phyloP scores from a whole-genome alignment of 2,113 vertebrate species.

The Anguilla japonica region DNA sequence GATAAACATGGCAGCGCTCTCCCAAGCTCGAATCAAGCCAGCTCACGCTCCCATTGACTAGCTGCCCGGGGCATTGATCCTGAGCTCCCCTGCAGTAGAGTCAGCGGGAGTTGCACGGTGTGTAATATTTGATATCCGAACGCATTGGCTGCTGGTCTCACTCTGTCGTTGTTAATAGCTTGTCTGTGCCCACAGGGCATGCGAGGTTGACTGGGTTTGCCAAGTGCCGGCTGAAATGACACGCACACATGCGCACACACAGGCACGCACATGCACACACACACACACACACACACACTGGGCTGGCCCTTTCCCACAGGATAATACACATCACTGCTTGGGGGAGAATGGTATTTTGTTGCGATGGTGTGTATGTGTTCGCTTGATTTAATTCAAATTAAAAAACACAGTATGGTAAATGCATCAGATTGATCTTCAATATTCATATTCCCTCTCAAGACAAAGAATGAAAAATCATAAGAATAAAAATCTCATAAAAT shows the following conservation, averaged over 20 bases:
- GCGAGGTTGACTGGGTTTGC: not conserved
- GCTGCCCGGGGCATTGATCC: not conserved
- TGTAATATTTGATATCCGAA: conserved; percentile 11
- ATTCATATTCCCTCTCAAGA: not conserved
- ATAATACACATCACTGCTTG: not conserved
- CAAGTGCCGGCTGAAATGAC: not conserved
- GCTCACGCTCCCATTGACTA: not conserved
- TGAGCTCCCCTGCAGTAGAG: not conserved
- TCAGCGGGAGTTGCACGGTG: not conserved
- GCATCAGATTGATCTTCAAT: not conserved
- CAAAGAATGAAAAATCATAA: not conserved
- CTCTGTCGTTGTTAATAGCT: conserved; percentile 7
- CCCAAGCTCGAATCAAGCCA: not conserved
- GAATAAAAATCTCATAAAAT: too few relatives aligned
- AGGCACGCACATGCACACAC: too few relatives aligned
- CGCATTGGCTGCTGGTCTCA: not conserved
- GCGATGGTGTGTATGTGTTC: not conserved
- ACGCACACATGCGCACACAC: not conserved
- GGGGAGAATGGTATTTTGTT: too few relatives aligned
- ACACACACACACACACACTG: too few relatives aligned
- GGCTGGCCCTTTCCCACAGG: not conserved
- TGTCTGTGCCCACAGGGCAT: not conserved
- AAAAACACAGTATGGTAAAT: not conserved
- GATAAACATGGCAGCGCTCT: not conserved
- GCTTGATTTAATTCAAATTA: not conserved